Evolutionary conservation across 2,888 invertebrate species (phyloP), one percentile per base, ranked within the genome.

Genomic region (Ochropleura leucogaster): DNA sequence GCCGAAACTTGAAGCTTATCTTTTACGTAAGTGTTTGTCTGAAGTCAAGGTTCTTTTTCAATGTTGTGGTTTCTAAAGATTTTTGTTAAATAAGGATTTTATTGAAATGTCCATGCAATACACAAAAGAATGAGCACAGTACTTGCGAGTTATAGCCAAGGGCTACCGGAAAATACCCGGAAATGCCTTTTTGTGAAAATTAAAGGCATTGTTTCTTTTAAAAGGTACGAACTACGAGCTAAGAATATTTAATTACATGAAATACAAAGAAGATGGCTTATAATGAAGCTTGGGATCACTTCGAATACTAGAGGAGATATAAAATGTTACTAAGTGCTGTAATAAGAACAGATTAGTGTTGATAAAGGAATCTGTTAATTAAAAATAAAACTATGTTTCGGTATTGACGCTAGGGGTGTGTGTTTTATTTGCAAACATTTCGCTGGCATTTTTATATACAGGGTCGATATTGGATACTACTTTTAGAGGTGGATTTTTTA

Each of bases 191-290:
- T 72, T 63, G 16, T 42, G 63, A 44, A 78, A 83, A 82, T 76
- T 70, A 76, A 77, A 77, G 60, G 60, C 77, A 79, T 77, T 79
- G 83, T 84, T 79, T 79, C 74, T 76, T 82, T 76, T 68, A 74
- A 72, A 82, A 81, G 47, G 69, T 62, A 70, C 51, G 51, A 72
- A 46, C 53, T 68, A 68, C 79, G 72, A 62, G 74, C 62, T 46
- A 71, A 74, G 83, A 82, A 82, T 85, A 85, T 82, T 84, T 78
- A 79, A 75, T 73, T 72, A 71, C 57, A 76, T 68, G 49, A 84
- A 74, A 78, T 71, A 75, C 72, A 65, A 88, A 87, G 47, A 57
- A 75, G 68, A 78, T 75, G n/a, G 81, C 75, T 83, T 72, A 68
- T 79, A 74, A 77, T 68, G 72, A 79, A 77, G 74, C 66, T 65